Evolutionary conservation across 2,797 vertebrate species (phyloP), one percentile per base, ranked within the genome.

Genomic region (Enteromius thamalakanensis): DNA sequence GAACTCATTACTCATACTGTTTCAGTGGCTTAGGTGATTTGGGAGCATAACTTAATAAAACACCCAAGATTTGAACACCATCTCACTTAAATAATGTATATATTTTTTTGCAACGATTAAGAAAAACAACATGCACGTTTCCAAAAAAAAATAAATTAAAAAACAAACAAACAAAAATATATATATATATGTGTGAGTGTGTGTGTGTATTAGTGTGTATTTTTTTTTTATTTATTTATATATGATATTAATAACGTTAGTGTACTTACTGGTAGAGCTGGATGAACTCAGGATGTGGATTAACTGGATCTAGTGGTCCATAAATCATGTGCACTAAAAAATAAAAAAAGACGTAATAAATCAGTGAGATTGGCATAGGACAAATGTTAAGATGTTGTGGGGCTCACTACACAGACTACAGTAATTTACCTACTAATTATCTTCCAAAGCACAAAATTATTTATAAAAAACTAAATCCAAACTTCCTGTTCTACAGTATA

Each of bases 301-400:
- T 99, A 83, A 99, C 96, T 0, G 97, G 97, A 91, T 98, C 97
- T 93, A 97, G 40, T 1, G 98, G 98, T 68, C 98, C 98, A 0
- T 99, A 99, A 92, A 99, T 99, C 64, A 99, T 94, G 88, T 99
- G 97, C 92, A 98, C 98, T 99, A 92, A 81, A 92, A 92, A 69
- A 29, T 32, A 26, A 53, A 14, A 40, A 65, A 65, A 64, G 32
- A 64, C 6, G 32, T 37, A 1, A 32, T 51, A 21, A 51, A 72
- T 72, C 26, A 34, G 70, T 51, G 26, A 53, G 21, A 8, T 53
- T 75, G 23, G 10, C 26, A 49, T 32, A 49, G 9, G 15, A 64
- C 26, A 32, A 42, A 12, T 0, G 1, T 72, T 21, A 23, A 47
- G 3, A 70, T 75, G 32, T 55, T 32, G 10, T 55, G 40, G 5